Evolutionary conservation across 2,888 invertebrate species (phyloP).

Genomic region (Petrolisthes cinctipes): DNA sequence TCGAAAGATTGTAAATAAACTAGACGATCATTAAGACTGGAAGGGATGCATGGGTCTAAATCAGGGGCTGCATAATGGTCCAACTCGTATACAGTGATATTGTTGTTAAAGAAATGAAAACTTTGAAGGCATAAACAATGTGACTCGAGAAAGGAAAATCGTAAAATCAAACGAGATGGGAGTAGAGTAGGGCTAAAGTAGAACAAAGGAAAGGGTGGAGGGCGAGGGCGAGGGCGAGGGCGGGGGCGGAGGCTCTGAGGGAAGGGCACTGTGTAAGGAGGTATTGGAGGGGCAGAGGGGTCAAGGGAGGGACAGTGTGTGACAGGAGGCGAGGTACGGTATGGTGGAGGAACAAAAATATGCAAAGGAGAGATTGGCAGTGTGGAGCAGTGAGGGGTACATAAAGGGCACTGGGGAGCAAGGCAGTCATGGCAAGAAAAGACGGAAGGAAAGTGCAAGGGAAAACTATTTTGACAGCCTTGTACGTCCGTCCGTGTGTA

Average conservation of each 20-base stretch:
- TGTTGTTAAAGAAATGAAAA: background rate
- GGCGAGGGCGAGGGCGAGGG: slow-evolving; percentile 6
- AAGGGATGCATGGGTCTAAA: no score
- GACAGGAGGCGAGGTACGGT: slow-evolving; percentile 13
- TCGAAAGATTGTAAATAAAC: no score
- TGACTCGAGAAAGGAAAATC: background rate
- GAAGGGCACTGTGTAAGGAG: slow-evolving; percentile 16
- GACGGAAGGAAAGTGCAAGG: background rate
- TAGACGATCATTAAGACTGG: no score
- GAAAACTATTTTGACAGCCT: no score
- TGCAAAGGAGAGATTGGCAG: background rate
- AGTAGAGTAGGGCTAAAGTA: background rate
- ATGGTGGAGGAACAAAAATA: background rate
- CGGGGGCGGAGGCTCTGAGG: slow-evolving; percentile 4
- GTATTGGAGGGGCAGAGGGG: slow-evolving; percentile 21
- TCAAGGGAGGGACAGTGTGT: slow-evolving; percentile 19
- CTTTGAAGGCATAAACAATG: background rate
- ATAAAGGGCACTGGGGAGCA: background rate
- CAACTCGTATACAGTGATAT: no score
- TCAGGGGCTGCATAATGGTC: no score
- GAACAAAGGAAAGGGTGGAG: background rate
- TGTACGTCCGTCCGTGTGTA: no score
- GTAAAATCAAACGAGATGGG: background rate
- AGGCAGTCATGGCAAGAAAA: background rate
- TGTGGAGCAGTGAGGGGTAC: background rate